Base-by-base conservation (phyloP, 1,140 invertebrate genomes). In the Bombus sibiricus region DNA sequence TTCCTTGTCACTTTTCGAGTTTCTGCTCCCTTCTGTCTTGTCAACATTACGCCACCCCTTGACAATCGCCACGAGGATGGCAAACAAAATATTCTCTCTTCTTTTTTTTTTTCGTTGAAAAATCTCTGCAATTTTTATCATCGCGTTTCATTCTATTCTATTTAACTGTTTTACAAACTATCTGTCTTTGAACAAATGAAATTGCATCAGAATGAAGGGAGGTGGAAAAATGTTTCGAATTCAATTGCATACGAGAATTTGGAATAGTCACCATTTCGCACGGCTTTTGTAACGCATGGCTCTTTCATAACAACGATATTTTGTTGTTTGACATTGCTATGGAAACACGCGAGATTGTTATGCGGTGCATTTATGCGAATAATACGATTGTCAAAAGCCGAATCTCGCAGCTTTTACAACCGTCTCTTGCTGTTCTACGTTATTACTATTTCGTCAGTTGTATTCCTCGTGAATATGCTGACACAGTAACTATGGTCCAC, bases 1-100 rank as follows among this genome's bases (percentile, higher is more conserved):
- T 92, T 91, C 91, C 91, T 91, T 92, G 91, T 92, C 92, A 91
- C 91, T 91, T 92, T 81, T 88, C 88, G 62, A 39, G 43, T 43
- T 12, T 28, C n/a, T n/a, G 12, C 12, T n/a, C 9, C 43, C 3
- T 28, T 18, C 13, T n/a, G 77, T 28, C 37, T 28, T 43, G 73
- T 77, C 81, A 28, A 25, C 73, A 72, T 66, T 68, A 37, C 73
- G 43, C 34, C 18, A 37, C 39, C 34, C 18, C 32, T 53, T 68
- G 47, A 69, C 69, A 43, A 79, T 71, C 32, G 22, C 41, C 66
- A n/a, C 22, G 15, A 32, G 6, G 2, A 25, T 22, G 0, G 37
- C 41, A 66, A 64, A 37, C 6, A 22, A 81, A 62, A 62, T 62
- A 62, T 62, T 62, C 22, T 32, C n/a, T 22, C 43, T 74, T 15